phyloP scores from a whole-genome alignment of 2,113 vertebrate species.

The Dunckerocampus dactyliophorus region DNA sequence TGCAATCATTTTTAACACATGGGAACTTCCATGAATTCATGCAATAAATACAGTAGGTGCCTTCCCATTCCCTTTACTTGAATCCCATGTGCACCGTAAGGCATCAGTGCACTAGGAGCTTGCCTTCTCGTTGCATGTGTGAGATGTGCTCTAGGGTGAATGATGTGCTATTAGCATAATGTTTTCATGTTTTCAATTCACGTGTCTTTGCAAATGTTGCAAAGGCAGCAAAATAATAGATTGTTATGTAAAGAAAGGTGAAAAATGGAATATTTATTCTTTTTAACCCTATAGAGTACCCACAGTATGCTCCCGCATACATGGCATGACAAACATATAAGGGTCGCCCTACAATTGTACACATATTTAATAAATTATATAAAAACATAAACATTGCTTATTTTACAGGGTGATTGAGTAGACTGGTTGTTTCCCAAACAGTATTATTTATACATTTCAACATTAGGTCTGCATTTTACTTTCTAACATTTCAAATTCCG shows the following conservation, averaged over 20 bases:
- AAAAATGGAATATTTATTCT: background rate
- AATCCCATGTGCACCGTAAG: conserved; percentile 12
- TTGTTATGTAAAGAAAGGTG: background rate
- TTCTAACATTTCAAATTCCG: no score
- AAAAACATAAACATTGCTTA: no score
- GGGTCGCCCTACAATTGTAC: no score
- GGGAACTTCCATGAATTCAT: conserved; percentile 26
- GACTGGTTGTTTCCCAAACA: no score
- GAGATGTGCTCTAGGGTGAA: conserved; percentile 6
- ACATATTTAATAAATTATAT: no score
- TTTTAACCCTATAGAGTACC: no score
- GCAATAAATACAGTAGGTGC: conserved; percentile 36
- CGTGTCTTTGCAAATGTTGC: conserved; percentile 4
- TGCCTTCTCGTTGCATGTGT: conserved; percentile 1
- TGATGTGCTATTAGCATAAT: conserved; percentile 18
- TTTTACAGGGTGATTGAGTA: no score
- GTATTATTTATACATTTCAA: no score
- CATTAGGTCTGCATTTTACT: no score
- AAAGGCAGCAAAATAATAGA: background rate
- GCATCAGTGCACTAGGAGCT: conserved; percentile 9
- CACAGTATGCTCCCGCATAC: no score
- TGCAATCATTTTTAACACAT: conserved; percentile 30
- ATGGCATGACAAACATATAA: no score
- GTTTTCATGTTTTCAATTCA: conserved; percentile 19
- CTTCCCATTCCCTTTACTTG: background rate